phyloP scores from a whole-genome alignment of 2,113 vertebrate species.

The Tenebrosternarchus preto region DNA sequence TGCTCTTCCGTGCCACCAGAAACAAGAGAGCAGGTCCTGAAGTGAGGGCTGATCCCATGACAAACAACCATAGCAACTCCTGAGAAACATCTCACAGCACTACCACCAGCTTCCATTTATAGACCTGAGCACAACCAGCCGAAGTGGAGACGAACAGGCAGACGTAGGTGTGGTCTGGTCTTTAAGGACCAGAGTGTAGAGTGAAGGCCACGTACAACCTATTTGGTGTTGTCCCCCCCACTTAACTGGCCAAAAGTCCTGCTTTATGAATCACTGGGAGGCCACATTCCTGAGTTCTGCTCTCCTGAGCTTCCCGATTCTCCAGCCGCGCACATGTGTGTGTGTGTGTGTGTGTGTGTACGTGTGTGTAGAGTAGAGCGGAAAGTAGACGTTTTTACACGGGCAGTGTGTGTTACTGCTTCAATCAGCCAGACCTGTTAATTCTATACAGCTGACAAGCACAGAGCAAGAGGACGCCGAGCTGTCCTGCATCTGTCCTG shows the following conservation, averaged over 20 bases:
- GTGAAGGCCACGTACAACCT: slow-evolving; percentile 34
- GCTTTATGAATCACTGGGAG: slow-evolving; percentile 36
- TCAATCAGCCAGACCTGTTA: slow-evolving; percentile 23
- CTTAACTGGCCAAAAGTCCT: slow-evolving; percentile 39
- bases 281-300: slow-evolving; percentile 16
- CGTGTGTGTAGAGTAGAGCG: no score
- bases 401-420: background rate
- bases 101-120: slow-evolving; percentile 46
- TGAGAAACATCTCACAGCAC: background rate
- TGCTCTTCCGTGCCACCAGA: background rate
- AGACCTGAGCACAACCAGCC: slow-evolving; percentile 35
- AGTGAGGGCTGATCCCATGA: slow-evolving; percentile 39
- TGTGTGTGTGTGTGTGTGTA: no score
- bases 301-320: background rate
- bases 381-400: no score
- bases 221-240: slow-evolving; percentile 17
- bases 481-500: no score
- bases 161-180: slow-evolving; percentile 35
- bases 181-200: slow-evolving; percentile 32
- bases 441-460: background rate
- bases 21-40: slow-evolving; percentile 42
- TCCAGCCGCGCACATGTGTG: no score
- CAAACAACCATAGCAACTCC: slow-evolving; percentile 46
- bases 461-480: background rate
- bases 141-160: slow-evolving; percentile 31